phyloP scores from a whole-genome alignment of 2,888 invertebrate genomes.

The Lasiommata megera region DNA sequence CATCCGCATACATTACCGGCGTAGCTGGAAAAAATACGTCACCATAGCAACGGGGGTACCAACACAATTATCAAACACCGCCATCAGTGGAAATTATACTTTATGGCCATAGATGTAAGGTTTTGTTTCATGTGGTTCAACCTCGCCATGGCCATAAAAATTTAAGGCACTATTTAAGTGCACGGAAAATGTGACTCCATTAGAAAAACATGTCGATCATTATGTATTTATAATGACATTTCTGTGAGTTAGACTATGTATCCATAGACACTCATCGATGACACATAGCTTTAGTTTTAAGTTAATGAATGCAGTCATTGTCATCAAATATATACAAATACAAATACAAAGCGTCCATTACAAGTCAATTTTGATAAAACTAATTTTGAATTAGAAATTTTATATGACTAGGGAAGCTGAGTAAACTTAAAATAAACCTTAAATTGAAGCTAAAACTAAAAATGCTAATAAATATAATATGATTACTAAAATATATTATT shows the following conservation, averaged over 20 bases:
- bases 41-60: conserved; percentile 47
- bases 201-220: conserved; percentile 21
- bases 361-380: too few relatives aligned
- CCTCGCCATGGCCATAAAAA: conserved; percentile 10
- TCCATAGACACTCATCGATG: too few relatives aligned
- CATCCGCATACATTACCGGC: conserved; percentile 25
- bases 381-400: too few relatives aligned
- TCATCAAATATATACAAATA: too few relatives aligned
- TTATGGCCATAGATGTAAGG: conserved; percentile 3
- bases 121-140: conserved; percentile 8
- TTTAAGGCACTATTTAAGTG: conserved; percentile 27
- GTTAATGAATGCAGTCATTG: too few relatives aligned
- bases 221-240: conserved; percentile 4
- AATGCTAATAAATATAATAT: too few relatives aligned
- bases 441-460: too few relatives aligned
- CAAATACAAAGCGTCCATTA: too few relatives aligned
- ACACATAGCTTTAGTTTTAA: too few relatives aligned
- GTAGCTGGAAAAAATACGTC: conserved; percentile 34
- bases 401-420: too few relatives aligned
- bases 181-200: conserved; percentile 24
- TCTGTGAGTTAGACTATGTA: not conserved
- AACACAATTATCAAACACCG: conserved; percentile 39
- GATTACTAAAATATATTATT: too few relatives aligned
- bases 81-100: conserved; percentile 22
- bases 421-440: too few relatives aligned